Evolutionary conservation across 92 coral and sea anemone genomes (phyloP), one percentile per base, ranked within the genome.

Genomic region (Scolanthus callimorphus): DNA sequence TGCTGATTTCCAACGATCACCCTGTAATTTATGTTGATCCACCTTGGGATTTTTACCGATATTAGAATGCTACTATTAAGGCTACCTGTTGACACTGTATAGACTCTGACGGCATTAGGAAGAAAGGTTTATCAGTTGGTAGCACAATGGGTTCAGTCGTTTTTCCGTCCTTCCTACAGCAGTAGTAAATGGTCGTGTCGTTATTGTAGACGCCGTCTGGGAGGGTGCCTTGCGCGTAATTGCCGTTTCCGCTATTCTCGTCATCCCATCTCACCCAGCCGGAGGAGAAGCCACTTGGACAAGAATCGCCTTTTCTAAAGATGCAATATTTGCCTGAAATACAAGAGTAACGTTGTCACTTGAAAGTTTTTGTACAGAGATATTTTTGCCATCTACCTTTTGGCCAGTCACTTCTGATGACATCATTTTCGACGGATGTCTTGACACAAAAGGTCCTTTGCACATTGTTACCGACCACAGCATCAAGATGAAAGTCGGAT

Each of bases 201-300:
- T 39, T 64, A 9, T 62, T 43, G 47, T 67, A 76, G 11, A 45
- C 55, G 17, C 82, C 82, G 51, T 76, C 82, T 17, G 82, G 82
- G 3, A 68, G 15, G 1, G 10, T 31, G 0, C 82, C 82, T 4
- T 22, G 15, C 1, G 20, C 25, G 23, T 25, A 27, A 39, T 67
- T 67, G 8, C 20, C 39, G 49, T 76, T 67, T 19, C 51, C 64
- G 0, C n/a, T 25, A 19, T 39, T 56, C 51, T 76, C 82, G 15
- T 76, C 82, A 61, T 76, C 82, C 70, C 70, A 76, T 39, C 53
- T 12, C 3, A 76, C 82, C n/a, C 53, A 20, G n/a, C 82, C 82
- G 1, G 20, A 27, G 0, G n/a, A 2, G 47, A 76, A 45, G 25
- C 59, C 63, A 17, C 44, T 0, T 17, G 82, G 82, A 11, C 82